phyloP scores from a whole-genome alignment of 2,113 vertebrate species.

The Natator depressus region DNA sequence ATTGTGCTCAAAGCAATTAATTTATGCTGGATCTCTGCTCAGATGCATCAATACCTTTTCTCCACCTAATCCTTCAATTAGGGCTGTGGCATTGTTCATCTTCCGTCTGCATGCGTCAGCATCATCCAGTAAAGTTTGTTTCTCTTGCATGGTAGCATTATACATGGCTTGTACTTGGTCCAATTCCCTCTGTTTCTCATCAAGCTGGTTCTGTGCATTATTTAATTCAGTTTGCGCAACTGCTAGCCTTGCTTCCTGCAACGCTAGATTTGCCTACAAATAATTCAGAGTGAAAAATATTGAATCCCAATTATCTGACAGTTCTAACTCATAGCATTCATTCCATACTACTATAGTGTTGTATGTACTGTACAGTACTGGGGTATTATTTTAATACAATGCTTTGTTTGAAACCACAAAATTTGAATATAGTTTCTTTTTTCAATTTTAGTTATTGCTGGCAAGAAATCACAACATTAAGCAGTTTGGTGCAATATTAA shows the following conservation, averaged over 20 bases:
- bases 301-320: not conserved
- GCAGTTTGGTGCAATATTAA: not conserved
- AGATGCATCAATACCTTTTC: constrained; percentile 80
- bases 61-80: constrained; percentile 85
- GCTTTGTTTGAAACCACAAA: not conserved
- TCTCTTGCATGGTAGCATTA: constrained; percentile 83
- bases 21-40: not conserved
- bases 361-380: not conserved
- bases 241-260: constrained; percentile 82
- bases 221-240: constrained; percentile 81
- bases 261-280: constrained; percentile 82
- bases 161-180: constrained; percentile 85
- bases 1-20: not conserved
- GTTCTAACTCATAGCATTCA: not conserved
- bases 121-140: constrained; percentile 82
- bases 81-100: constrained; percentile 84
- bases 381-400: not conserved
- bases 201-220: constrained; percentile 83
- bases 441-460: not conserved
- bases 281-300: not conserved
- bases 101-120: constrained; percentile 82
- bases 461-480: not conserved
- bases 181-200: constrained; percentile 83
- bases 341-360: not conserved
- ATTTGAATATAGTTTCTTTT: not conserved